A percentile compares a stretch with the other conserved stretches of the same genome.
These are phyloP conservation scores for Euproctis similis DNA, from an alignment of 2,888 invertebrate genomes.

Conservation along the genomic window DNA sequence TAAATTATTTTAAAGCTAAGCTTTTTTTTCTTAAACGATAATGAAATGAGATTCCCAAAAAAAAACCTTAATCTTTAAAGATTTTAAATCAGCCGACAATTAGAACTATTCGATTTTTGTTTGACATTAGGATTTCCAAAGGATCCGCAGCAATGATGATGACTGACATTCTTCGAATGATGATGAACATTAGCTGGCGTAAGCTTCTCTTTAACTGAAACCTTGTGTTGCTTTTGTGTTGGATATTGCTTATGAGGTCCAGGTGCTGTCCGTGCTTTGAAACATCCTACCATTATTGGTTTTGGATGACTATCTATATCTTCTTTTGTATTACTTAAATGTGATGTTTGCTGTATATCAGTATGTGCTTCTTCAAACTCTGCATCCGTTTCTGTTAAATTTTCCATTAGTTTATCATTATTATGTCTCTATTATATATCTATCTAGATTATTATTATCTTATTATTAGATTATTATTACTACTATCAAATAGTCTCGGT, in stretches of 20 bases:
- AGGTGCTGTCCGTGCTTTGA: slow-evolving; percentile 57
- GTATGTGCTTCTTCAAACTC: slow-evolving; percentile 57
- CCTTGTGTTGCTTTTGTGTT: slow-evolving; percentile 38
- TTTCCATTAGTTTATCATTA: background rate
- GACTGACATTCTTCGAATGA: slow-evolving; percentile 62
- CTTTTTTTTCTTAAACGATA: too few species aligned
- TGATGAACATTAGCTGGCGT: slow-evolving; percentile 40
- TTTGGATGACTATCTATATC: slow-evolving; percentile 37
- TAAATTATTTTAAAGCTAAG: too few species aligned
- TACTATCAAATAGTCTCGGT: too few species aligned
- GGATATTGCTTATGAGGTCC: slow-evolving; percentile 46
- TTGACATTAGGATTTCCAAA: slow-evolving; percentile 68
- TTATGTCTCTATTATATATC: background rate
- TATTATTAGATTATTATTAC: too few species aligned
- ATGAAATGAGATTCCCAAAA: too few species aligned
- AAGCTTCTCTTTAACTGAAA: slow-evolving; percentile 40
- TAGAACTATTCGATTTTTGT: slow-evolving; percentile 58
- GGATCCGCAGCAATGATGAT: slow-evolving; percentile 70
- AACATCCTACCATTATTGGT: slow-evolving; percentile 55
- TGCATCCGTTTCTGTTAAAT: slow-evolving; percentile 51
- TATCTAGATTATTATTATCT: too few species aligned
- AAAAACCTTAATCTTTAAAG: too few species aligned
- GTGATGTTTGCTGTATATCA: slow-evolving; percentile 30
- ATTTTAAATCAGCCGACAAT: slow-evolving; percentile 55
- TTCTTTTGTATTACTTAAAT: slow-evolving; percentile 38